phyloP scores from a whole-genome alignment of 2,113 vertebrate genomes.

The Ptilorrhoa leucosticta region DNA sequence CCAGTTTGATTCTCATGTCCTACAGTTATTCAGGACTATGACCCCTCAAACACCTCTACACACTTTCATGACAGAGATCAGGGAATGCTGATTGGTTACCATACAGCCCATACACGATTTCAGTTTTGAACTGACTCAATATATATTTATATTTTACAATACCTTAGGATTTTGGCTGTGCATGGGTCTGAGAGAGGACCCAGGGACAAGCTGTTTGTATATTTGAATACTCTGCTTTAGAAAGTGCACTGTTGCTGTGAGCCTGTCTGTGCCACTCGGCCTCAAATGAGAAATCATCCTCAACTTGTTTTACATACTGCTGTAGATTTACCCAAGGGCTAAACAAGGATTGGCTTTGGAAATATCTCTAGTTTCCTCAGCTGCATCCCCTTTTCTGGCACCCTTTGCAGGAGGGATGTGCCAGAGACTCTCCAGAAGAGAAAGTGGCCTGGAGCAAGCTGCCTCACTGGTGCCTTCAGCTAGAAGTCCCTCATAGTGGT shows the following conservation, averaged over 20 bases:
- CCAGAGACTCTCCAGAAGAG: neutral
- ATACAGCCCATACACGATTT: neutral
- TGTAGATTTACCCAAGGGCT: neutral
- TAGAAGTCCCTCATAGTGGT: neutral
- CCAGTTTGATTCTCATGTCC: neutral
- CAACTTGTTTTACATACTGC: neutral
- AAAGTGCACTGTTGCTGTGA: neutral
- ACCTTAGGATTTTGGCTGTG: neutral
- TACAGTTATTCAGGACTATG: neutral
- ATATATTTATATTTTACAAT: neutral
- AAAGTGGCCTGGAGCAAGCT: neutral
- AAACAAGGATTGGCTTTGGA: neutral
- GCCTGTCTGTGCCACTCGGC: neutral
- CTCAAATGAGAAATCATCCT: neutral
- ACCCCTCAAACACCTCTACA: rapidly evolving
- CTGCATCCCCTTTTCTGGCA: neutral
- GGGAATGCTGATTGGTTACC: neutral
- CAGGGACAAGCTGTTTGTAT: neutral
- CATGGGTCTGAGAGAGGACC: neutral
- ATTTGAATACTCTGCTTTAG: neutral
- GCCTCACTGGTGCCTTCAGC: neutral
- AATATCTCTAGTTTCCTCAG: neutral
- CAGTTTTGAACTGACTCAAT: neutral
- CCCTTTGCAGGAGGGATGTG: neutral
- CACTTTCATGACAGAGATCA: neutral